Evolutionary conservation across 1,140 invertebrate genomes (phyloP).

Genomic region (Eciton burchellii): DNA sequence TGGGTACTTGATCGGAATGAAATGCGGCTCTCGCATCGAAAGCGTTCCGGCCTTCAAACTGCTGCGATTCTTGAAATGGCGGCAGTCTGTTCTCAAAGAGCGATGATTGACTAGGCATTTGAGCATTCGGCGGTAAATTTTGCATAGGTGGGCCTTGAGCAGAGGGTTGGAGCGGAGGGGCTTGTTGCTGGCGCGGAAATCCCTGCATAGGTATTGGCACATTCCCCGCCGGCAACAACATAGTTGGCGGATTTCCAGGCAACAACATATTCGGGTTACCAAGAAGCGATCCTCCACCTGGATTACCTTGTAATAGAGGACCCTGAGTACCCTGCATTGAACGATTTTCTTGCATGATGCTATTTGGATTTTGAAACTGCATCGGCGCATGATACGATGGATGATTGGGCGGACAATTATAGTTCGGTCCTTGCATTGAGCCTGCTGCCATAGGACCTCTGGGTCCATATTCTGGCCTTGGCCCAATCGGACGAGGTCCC

Average conservation of each 20-base stretch:
- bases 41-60: slow-evolving; percentile 71
- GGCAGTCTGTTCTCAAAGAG: slow-evolving; percentile 78
- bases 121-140: slow-evolving; percentile 67
- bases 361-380: slow-evolving; percentile 61
- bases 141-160: slow-evolving; percentile 69
- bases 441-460: slow-evolving; percentile 56
- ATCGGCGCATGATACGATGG: slow-evolving; percentile 72
- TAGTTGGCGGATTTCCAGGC: slow-evolving; percentile 49
- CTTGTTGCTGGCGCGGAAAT: slow-evolving; percentile 64
- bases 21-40: slow-evolving; percentile 75
- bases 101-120: slow-evolving; percentile 69
- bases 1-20: slow-evolving; percentile 72
- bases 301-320: slow-evolving; percentile 72
- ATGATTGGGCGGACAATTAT: slow-evolving; percentile 77
- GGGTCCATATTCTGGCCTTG: slow-evolving; percentile 72
- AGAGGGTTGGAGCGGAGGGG: slow-evolving; percentile 46
- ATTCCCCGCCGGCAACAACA: slow-evolving; percentile 57
- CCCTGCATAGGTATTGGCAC: slow-evolving; percentile 72
- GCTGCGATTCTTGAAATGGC: slow-evolving; percentile 74
- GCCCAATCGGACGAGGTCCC: slow-evolving; percentile 57
- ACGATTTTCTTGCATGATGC: slow-evolving; percentile 62
- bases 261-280: slow-evolving; percentile 66
- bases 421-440: slow-evolving; percentile 64
- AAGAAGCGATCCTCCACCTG: slow-evolving; percentile 64
- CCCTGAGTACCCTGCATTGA: slow-evolving; percentile 72